Conservation (phyloP, 1,140 invertebrate genomes). For the Nasonia giraulti region DNA sequence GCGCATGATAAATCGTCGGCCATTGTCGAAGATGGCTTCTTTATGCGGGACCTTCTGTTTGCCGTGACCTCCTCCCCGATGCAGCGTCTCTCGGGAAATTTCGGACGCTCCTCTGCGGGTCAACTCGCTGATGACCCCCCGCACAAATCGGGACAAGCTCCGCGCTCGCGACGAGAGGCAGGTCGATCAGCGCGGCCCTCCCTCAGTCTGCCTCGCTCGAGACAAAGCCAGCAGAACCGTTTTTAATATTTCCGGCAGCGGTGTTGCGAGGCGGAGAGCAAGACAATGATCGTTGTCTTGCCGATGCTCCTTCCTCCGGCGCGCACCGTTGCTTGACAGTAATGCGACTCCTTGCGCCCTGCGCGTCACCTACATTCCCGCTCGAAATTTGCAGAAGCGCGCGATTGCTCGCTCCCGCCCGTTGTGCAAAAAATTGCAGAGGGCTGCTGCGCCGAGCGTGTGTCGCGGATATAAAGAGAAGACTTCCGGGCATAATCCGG, state of each 20-base stretch:
- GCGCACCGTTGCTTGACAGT: neutral
- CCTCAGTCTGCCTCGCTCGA: neutral
- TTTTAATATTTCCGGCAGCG: conserved; percentile 69
- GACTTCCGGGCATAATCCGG: conserved; percentile 72
- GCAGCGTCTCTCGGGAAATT: too few species aligned
- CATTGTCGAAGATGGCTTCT: neutral
- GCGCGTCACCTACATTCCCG: conserved; percentile 45
- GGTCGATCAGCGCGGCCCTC: too few species aligned
- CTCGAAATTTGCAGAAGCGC: conserved; percentile 36
- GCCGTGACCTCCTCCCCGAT: too few species aligned
- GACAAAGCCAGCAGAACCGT: conserved; percentile 55
- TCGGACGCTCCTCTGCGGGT: too few species aligned
- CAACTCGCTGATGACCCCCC: too few species aligned
- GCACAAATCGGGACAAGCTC: too few species aligned
- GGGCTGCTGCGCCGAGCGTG: neutral
- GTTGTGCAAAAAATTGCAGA: conserved; percentile 34
- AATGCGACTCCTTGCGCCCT: conserved; percentile 3
- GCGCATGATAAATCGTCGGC: conserved; percentile 7
- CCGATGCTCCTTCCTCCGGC: neutral
- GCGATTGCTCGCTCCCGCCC: conserved; percentile 29
- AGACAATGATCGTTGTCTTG: conserved; percentile 33
- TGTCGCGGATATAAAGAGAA: conserved; percentile 63
- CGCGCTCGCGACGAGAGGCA: too few species aligned
- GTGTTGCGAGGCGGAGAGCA: conserved; percentile 54
- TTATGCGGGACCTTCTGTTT: too few species aligned